Evolutionary conservation across 1,140 invertebrate species (phyloP).

Genomic region (Drosophila rhopaloa): DNA sequence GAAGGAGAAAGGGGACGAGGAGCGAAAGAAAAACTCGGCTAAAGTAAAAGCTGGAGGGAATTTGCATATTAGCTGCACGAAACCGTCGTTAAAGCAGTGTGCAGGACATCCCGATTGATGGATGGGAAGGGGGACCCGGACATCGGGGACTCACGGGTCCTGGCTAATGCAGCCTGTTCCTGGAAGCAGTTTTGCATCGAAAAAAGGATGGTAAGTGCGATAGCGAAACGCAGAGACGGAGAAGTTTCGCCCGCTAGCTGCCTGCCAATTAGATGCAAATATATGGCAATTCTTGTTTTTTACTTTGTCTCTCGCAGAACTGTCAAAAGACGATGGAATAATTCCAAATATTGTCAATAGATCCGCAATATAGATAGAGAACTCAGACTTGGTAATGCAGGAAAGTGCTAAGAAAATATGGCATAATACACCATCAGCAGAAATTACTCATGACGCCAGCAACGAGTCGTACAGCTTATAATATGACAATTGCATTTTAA

Average conservation of each 20-base stretch:
- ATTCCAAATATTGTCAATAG: constrained; percentile 31
- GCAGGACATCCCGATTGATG: constrained; percentile 62
- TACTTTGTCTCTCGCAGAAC: constrained; percentile 9
- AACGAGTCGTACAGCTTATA: not conserved
- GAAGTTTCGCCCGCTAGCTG: constrained; percentile 55
- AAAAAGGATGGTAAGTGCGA: constrained; percentile 13
- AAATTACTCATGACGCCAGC: constrained; percentile 1
- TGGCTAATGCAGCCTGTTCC: constrained; percentile 27
- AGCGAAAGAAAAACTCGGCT: constrained; percentile 57
- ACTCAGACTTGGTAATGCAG: not conserved
- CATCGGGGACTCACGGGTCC: constrained; percentile 1
- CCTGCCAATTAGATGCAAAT: constrained; percentile 79
- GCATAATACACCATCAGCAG: not conserved
- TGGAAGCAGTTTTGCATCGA: constrained; percentile 43
- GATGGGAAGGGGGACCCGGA: constrained; percentile 6
- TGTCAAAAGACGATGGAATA: constrained; percentile 38
- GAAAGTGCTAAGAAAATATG: not conserved
- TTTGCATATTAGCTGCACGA: constrained; percentile 80
- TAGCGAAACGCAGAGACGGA: not conserved
- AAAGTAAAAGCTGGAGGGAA: constrained; percentile 77
- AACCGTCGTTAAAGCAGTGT: constrained; percentile 57
- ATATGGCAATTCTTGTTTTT: constrained; percentile 47
- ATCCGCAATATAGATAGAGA: constrained; percentile 12
- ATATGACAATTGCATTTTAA: not conserved
- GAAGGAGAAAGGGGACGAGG: not conserved